Evolutionary conservation across 2,113 vertebrate genomes (phyloP), one percentile per base, ranked within the genome.

Genomic region (Triplophysa dalaica): DNA sequence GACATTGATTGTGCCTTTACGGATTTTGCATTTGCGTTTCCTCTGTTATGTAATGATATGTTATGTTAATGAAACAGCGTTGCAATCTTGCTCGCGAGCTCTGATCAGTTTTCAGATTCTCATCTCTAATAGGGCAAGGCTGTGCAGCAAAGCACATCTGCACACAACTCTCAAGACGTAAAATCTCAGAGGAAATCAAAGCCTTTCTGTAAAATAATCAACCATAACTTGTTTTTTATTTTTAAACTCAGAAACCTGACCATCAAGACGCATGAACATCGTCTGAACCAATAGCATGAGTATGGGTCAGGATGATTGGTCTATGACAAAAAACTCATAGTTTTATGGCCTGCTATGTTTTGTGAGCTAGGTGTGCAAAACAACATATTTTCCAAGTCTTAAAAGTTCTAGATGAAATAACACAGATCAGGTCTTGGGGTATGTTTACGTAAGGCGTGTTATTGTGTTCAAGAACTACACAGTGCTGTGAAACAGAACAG

Each of bases 141-240:
- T 16, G 77, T 38, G 72, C 67, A 54, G 11, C n/a, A 43, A 72
- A 72, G 19, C 66, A 50, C n/a, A 29, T 60, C 41, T 48, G 16
- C 66, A 79, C 33, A 58, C 22, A 43, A 21, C 33, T 54, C 63
- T 77, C 9, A 58, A 58, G 19, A 14, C 33, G 33, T 1, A 38
- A 68, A 12, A 52, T 52, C 50, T 19, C 54, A 4, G 54, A 58
- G 54, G 54, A 58, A 58, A 63, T 63, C 13, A 70, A 38, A n/a
- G 45, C 62, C 26, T 16, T 21, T 33, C 52, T 24, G 45, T 5
- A 1, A 79, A 38, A 24, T 13, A 38, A 22, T 79, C 67, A 41
- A 9, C 33, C 24, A 70, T 52, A 33, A 60, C 29, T 56, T 72
- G 54, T 19, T 19, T 19, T 19, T 16, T 1, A 4, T 26, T 58